A percentile compares a stretch with the other conserved stretches of the same genome.
phyloP scores from a whole-genome alignment of 2,888 invertebrate species.

The Acanthoscelides obtectus region DNA sequence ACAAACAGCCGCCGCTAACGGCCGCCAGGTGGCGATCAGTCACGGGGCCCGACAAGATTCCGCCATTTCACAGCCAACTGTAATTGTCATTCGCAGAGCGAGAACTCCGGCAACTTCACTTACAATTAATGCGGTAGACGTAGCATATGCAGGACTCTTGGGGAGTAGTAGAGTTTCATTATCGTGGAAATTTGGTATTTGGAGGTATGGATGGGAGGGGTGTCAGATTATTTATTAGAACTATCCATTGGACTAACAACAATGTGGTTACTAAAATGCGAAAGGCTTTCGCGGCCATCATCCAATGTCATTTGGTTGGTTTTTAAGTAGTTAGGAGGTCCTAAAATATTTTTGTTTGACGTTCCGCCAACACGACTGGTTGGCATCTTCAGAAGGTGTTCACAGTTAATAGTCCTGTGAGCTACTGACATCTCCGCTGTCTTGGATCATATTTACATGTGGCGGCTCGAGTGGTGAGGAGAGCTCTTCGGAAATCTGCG shows the following conservation, averaged over 20 bases:
- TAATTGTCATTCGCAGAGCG: background rate
- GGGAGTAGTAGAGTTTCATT: background rate
- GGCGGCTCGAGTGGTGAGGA: too few species aligned
- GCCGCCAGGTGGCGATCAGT: background rate
- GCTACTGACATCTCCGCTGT: too few species aligned
- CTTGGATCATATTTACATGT: too few species aligned
- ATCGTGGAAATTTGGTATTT: background rate
- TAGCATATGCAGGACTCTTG: background rate
- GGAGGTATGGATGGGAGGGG: background rate
- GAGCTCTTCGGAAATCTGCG: too few species aligned
- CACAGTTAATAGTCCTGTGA: too few species aligned
- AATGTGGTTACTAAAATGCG: too few species aligned
- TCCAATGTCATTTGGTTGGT: too few species aligned
- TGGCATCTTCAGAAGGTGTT: too few species aligned
- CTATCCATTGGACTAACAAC: background rate
- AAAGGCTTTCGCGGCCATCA: too few species aligned
- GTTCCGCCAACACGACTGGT: too few species aligned
- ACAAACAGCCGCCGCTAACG: background rate
- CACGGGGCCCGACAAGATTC: background rate
- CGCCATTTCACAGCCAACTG: background rate
- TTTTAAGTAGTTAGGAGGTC: too few species aligned
- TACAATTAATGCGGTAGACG: background rate
- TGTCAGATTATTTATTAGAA: background rate
- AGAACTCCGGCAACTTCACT: background rate
- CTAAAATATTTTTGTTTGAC: too few species aligned